Base-by-base conservation (phyloP, 2,113 vertebrate species). In the Aegotheles bennettii region DNA sequence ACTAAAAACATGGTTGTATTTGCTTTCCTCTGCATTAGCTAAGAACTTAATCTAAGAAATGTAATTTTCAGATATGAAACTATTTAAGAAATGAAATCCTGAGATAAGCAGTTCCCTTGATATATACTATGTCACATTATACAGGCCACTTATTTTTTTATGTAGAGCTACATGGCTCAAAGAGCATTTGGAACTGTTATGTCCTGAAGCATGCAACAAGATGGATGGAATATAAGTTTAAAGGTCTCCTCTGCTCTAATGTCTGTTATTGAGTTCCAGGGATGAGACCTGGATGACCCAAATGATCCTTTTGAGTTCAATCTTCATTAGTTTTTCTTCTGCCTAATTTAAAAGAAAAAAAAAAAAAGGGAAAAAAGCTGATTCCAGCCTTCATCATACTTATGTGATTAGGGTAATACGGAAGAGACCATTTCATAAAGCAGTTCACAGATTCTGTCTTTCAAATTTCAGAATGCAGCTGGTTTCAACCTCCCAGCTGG, bases 401-500 rank as follows among this genome's bases (percentile, higher is more conserved):
- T 82, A 74, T 19, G 19, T 73, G 88, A 87, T 86, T 82, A 94
- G 68, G 33, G 42, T 78, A 95, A 93, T 45, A 65, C 89, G 74
- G 57, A 87, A 91, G 88, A 89, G 69, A 77, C 57, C 15, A 69
- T 78, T 93, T 89, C 54, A 85, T 43, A 90, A 85, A 79, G 51
- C 57, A 90, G 47, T 59, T 82, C 43, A 51, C 6, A 45, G 76
- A 81, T 89, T 84, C 51, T 53, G 69, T 53, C 68, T n/a, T 88
- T 54, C 38, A 57, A 63, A 78, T 91, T 93, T 80, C 2, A 3
- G 82, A 96, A 85, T 67, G 65, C 94, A 96, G 87, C 83, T 93
- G 93, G 35, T 90, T 92, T 60, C 53, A 82, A 70, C 60, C 64
- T 92, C 48, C 56, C 94, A 95, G 92, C 79, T 96, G 92, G 86